Base-by-base conservation (phyloP, 2,797 vertebrate genomes). In the Sylvia borin region DNA sequence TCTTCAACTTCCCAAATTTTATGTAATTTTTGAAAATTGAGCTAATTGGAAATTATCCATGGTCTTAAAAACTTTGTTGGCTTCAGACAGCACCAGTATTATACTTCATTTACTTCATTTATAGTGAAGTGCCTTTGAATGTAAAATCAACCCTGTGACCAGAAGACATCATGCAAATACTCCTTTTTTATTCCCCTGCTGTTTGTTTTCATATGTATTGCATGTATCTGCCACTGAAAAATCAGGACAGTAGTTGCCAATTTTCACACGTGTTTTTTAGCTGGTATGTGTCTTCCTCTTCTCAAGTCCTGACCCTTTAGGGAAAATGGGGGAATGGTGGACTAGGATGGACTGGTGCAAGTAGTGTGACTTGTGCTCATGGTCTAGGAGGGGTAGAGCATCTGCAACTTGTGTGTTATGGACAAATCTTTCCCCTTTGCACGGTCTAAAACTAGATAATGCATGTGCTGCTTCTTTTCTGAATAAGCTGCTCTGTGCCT, bases 351-450 rank as follows among this genome's bases (percentile, higher is more conserved):
- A 32, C n/a, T 51, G 16, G 5, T 81, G 29, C 47, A 62, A 32
- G 31, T 11, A 29, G 5, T 12, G 42, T 48, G 27, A 42, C n/a
- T 83, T 85, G 34, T 22, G 43, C 11, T 66, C 3, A 0, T 68
- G 18, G 10, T 58, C 13, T 55, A 0, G 20, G 27, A 17, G 15
- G 17, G 3, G 9, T 36, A 36, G 54, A 42, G 18, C 53, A 60
- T 27, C 53, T 1, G 1, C 18, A 24, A 5, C 7, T 50, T 6
- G 3, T 22, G 7, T 57, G 11, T 38, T 26, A 11, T 6, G 38
- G 71, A n/a, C 43, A 78, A 86, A 58, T 24, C 13, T 76, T 20
- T 72, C 17, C 15, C 32, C 16, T 54, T 45, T 48, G 19, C 34
- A 17, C 60, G 31, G 19, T 57, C 17, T 85, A 58, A 80, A 71